These are phyloP conservation scores for Liopterus haemorrhoidalis DNA, from an alignment of 2,888 invertebrate species.

Conservation along the genomic window DNA sequence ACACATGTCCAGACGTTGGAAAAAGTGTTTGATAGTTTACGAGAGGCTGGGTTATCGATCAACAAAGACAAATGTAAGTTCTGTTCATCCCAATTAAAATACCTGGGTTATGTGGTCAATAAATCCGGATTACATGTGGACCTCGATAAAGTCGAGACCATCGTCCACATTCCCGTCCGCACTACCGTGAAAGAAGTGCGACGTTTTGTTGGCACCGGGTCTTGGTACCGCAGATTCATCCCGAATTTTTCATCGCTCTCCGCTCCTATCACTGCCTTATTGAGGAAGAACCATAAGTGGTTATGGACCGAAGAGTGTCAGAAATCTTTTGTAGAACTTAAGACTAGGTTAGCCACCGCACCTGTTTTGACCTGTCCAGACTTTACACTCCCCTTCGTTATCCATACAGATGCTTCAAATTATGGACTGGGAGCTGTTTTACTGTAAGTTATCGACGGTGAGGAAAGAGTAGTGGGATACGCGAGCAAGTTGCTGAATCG, in stretches of 20 bases:
- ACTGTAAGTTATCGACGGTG: background rate
- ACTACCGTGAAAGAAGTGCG: background rate
- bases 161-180: background rate
- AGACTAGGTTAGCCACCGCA: no score
- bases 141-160: constrained; percentile 1
- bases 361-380: background rate
- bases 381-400: no score
- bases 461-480: constrained; percentile 1
- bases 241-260: constrained; percentile 3
- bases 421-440: background rate
- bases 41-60: constrained; percentile 32
- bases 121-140: constrained; percentile 23
- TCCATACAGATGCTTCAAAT: background rate
- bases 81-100: constrained; percentile 29
- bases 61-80: constrained; percentile 32
- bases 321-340: no score
- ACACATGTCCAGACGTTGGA: constrained; percentile 25
- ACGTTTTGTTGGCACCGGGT: background rate
- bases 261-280: background rate
- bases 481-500: background rate
- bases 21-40: constrained; percentile 25
- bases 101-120: constrained; percentile 38
- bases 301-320: no score
- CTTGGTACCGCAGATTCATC: constrained; percentile 4
- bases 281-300: no score